Percentiles rank a stretch among this genome's conserved stretches.
Evolutionary conservation across 2,888 invertebrate genomes (phyloP).

Genomic region (Polydrusus cervinus): DNA sequence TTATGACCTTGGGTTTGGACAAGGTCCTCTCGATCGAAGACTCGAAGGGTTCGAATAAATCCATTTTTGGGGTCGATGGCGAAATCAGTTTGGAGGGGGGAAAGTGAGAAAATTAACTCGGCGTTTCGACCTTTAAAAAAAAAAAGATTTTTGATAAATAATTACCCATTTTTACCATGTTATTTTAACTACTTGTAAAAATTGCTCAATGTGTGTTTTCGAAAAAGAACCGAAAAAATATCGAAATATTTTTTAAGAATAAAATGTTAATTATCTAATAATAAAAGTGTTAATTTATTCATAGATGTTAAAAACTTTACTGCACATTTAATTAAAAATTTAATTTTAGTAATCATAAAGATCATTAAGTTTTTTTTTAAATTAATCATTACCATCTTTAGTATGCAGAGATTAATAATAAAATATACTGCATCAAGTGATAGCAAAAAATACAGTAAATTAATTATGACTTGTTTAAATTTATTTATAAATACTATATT

Average conservation of each 20-base stretch:
- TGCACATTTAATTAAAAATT: not conserved
- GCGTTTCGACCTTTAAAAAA: constrained; percentile 83
- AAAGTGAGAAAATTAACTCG: constrained; percentile 88
- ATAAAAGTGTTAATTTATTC: not conserved
- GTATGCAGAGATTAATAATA: not conserved
- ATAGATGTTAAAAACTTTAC: not conserved
- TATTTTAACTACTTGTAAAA: too few species aligned
- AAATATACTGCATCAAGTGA: too few species aligned
- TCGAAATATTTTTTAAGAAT: too few species aligned
- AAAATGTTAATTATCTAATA: not conserved
- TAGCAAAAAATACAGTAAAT: not conserved
- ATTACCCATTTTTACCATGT: too few species aligned
- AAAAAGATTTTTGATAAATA: too few species aligned
- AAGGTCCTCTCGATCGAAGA: constrained; percentile 92
- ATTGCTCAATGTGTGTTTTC: not conserved
- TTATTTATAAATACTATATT: too few species aligned
- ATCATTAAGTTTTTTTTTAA: not conserved
- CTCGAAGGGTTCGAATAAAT: constrained; percentile 87
- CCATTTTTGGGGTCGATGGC: constrained; percentile 92
- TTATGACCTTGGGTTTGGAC: constrained; percentile 85
- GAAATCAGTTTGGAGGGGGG: constrained; percentile 85
- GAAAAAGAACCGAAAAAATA: not conserved
- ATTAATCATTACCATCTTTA: not conserved
- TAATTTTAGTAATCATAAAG: not conserved
- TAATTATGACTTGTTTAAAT: not conserved